Evolutionary conservation across 2,888 invertebrate species (phyloP).

Genomic region (Pandemis heparana): DNA sequence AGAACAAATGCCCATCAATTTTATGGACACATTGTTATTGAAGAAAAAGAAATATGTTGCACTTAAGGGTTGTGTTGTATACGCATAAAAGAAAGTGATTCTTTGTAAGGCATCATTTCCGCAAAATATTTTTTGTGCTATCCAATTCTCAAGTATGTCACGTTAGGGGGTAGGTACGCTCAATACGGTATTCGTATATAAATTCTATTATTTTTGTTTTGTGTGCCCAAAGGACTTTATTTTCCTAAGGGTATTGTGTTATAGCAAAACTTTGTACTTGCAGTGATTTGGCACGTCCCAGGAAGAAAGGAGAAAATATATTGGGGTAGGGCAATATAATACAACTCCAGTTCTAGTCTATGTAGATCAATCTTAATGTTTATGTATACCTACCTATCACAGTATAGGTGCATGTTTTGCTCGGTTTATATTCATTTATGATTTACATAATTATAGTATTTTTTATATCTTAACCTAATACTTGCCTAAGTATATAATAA

Average conservation of each 20-base stretch:
- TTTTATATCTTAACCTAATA: no score
- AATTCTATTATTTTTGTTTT: slow-evolving; percentile 38
- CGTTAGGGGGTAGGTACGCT: slow-evolving; percentile 24
- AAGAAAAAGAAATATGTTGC: slow-evolving; percentile 32
- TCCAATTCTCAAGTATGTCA: slow-evolving; percentile 27
- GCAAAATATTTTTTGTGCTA: slow-evolving; percentile 22
- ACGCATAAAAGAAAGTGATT: slow-evolving; percentile 23
- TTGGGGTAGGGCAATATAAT: background rate
- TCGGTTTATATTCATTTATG: no score
- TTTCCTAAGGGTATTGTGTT: slow-evolving; percentile 35
- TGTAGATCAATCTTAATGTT: background rate
- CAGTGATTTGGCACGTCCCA: slow-evolving; percentile 35
- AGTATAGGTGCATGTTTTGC: no score
- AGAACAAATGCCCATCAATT: slow-evolving; percentile 21
- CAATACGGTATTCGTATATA: slow-evolving; percentile 32
- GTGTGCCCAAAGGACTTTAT: slow-evolving; percentile 35
- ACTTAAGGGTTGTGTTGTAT: slow-evolving; percentile 11
- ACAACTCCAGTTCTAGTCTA: background rate
- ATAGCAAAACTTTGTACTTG: slow-evolving; percentile 37
- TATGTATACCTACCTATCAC: no score
- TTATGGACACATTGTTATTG: slow-evolving; percentile 30
- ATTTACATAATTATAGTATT: no score
- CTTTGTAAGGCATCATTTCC: slow-evolving; percentile 14
- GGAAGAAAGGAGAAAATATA: slow-evolving; percentile 15
- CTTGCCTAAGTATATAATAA: no score